phyloP scores from a whole-genome alignment of 1,140 invertebrate species.

The Nomia melanderi region DNA sequence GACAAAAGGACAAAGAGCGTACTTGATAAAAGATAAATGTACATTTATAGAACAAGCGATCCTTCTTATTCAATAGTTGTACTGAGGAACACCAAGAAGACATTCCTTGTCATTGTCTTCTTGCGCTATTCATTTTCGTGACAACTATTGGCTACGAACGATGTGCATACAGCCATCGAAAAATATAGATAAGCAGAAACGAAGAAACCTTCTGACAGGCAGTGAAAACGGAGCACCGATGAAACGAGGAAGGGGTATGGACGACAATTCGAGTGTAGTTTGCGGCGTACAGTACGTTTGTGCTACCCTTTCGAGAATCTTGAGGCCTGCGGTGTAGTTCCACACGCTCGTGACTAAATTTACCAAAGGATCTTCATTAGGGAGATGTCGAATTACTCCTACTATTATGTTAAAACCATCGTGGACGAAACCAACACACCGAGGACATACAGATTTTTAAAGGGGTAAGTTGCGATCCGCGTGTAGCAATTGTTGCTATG shows the following conservation, averaged over 20 bases:
- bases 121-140: background rate
- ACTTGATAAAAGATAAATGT: too few species aligned
- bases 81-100: background rate
- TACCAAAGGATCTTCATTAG: constrained; percentile 18
- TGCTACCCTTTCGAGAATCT: constrained; percentile 26
- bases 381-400: constrained; percentile 70
- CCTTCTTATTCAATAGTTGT: background rate
- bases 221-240: constrained; percentile 25
- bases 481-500: too few species aligned
- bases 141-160: constrained; percentile 1
- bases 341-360: constrained; percentile 20
- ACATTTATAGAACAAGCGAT: too few species aligned
- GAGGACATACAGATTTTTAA: constrained; percentile 68
- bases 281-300: constrained; percentile 31
- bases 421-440: constrained; percentile 46
- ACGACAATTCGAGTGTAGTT: constrained; percentile 45
- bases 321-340: background rate
- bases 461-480: constrained; percentile 62
- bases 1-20: too few species aligned
- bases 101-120: background rate
- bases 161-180: background rate
- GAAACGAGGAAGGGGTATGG: constrained; percentile 36
- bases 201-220: constrained; percentile 34
- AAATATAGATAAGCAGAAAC: constrained; percentile 41
- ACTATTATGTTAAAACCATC: constrained; percentile 70